Conservation (phyloP, 2,888 invertebrate species). For the Rhagonycha fulva region DNA sequence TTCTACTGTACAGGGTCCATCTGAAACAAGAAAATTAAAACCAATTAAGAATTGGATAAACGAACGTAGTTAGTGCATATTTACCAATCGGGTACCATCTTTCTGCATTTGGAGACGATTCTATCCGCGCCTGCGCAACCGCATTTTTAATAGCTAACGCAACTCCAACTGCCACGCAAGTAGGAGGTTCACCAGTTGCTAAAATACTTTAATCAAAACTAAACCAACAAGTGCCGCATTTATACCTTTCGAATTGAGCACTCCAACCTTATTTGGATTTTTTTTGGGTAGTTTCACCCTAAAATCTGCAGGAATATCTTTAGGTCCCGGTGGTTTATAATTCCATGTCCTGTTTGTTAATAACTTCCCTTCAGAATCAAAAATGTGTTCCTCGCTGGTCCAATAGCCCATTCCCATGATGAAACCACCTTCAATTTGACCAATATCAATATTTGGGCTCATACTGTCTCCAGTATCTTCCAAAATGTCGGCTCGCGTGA, state of each 20-base stretch:
- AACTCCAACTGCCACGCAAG: conserved; percentile 60
- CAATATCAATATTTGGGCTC: neutral
- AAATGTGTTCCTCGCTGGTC: neutral
- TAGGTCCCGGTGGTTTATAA: neutral
- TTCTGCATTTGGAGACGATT: conserved; percentile 33
- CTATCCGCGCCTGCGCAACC: conserved; percentile 38
- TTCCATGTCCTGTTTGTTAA: neutral
- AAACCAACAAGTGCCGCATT: neutral
- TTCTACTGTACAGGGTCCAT: neutral
- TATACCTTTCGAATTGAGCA: conserved; percentile 74
- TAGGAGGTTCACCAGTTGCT: conserved; percentile 70
- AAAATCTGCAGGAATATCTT: conserved; percentile 67
- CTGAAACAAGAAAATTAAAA: neutral
- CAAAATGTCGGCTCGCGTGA: conserved; percentile 69
- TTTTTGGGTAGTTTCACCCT: conserved; percentile 71
- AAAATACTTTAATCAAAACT: conserved; percentile 30
- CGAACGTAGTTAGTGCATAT: neutral
- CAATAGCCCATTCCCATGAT: neutral
- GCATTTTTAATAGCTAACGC: conserved; percentile 46
- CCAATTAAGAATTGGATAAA: neutral
- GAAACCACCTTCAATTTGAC: neutral
- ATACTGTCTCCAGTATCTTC: conserved; percentile 60
- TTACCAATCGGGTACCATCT: conserved; percentile 43
- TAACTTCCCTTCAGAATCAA: neutral
- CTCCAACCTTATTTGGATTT: conserved; percentile 66